Percentiles rank a stretch among this genome's conserved stretches.
Evolutionary conservation across 2,113 vertebrate species (phyloP).

Genomic region (Pandion haliaetus): DNA sequence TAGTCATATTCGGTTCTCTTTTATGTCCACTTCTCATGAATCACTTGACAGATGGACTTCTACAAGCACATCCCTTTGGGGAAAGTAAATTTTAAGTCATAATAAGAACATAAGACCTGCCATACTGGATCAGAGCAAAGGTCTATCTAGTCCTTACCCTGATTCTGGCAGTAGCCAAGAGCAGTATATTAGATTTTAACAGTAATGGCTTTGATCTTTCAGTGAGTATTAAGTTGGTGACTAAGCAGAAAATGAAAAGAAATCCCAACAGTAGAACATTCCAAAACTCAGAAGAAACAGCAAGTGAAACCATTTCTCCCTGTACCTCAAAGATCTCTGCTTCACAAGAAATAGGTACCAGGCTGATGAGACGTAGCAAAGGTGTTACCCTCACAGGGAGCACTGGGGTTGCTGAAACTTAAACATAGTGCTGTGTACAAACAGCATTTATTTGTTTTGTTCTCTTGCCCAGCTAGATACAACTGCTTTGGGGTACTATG

Average conservation of each 20-base stretch:
- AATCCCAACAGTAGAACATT: not conserved
- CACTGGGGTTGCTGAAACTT: not conserved
- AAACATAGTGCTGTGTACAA: accelerated
- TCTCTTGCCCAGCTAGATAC: not conserved
- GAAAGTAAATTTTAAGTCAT: slow-evolving; percentile 44
- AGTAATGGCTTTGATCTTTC: slow-evolving; percentile 45
- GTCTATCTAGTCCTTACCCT: not conserved
- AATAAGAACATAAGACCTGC: slow-evolving; percentile 35
- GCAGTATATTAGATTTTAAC: slow-evolving; percentile 21
- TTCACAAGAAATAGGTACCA: not conserved
- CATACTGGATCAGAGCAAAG: slow-evolving; percentile 36
- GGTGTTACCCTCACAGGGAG: not conserved
- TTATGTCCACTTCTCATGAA: slow-evolving; percentile 47
- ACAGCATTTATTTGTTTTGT: accelerated
- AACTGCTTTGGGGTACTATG: not conserved
- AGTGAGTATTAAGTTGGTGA: slow-evolving; percentile 1
- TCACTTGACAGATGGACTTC: slow-evolving; percentile 49
- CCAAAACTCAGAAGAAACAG: not conserved
- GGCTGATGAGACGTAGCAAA: not conserved
- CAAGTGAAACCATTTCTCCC: not conserved
- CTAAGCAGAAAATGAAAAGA: slow-evolving; percentile 11
- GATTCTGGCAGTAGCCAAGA: slow-evolving; percentile 10
- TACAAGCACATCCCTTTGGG: slow-evolving; percentile 35
- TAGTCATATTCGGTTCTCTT: slow-evolving; percentile 16
- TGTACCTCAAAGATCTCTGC: not conserved